Evolutionary conservation across 1,140 invertebrate genomes (phyloP), one percentile per base, ranked within the genome.

Genomic region (Sycobia sp.): DNA sequence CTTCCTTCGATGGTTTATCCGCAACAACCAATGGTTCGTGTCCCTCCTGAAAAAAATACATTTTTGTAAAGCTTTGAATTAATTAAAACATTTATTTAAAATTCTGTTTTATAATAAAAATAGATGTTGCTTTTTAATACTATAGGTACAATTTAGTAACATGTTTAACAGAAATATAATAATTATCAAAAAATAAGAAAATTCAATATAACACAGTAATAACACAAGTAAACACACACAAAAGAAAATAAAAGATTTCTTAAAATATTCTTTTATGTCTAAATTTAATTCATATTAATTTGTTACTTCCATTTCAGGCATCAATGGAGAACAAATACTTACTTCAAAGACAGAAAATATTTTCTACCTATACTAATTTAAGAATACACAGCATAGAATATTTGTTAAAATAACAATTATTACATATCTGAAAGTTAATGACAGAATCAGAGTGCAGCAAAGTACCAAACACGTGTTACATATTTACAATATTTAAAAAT

Each of bases 1-100:
- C 94, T 47, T 96, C 91, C 81, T 97, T 97, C 2, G 89, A 87
- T 2, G 93, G 90, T 77, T 94, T 92, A 59, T 89, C 89, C 61
- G 82, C 70, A 32, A 79, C 73, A 62, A 84, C 73, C 75, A 87
- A 74, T 62, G 80, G 73, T 68, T 83, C 82, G 58, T 80, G 75
- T 63, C 82, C 84, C 69, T 90, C 87, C 88, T 90, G 60, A 68
- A 49, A 60, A 23, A 13, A 47, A 55, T 32, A 13, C 29, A 41
- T 1, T 41, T 32, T 32, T 32, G 29, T 23, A 34, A 1, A 29
- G 13, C 16, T 49, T 44, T 13, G 1, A 3, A 59, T 22, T 3
- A 14, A 50, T 34, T 43, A 43, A 44, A 22, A 56, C 4, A 43
- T 20, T 34, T n/a, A 59, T 56, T 46, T 18, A 43, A 13, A 68